These are phyloP conservation scores for Enhydra lutris DNA, from an alignment of 2,113 vertebrate genomes.

Conservation along the genomic window DNA sequence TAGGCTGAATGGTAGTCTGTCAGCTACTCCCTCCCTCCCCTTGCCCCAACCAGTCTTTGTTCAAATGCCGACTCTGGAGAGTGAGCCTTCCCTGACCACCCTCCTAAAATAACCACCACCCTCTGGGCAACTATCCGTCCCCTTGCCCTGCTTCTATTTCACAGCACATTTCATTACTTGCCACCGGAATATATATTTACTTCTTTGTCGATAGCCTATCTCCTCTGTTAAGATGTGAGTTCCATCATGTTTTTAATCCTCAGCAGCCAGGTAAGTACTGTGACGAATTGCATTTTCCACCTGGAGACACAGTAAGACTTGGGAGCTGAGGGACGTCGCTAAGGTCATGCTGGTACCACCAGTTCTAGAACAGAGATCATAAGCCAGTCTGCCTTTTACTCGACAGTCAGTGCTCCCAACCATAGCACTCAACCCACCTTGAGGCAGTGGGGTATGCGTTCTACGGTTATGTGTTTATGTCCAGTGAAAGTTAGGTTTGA, in stretches of 20 bases:
- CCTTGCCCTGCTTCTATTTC: background rate
- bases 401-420: background rate
- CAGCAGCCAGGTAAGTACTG: no score
- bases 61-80: background rate
- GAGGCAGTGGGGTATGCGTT: accelerated
- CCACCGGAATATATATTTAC: background rate
- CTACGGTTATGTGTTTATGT: background rate
- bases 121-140: no score
- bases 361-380: background rate
- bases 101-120: background rate
- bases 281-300: background rate
- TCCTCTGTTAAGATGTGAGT: background rate
- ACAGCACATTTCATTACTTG: background rate
- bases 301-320: background rate
- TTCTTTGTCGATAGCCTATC: background rate
- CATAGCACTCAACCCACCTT: no score
- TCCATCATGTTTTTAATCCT: background rate
- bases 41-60: background rate
- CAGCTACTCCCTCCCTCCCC: no score
- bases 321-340: background rate
- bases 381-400: background rate
- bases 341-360: no score
- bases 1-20: no score
- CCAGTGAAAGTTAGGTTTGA: background rate
- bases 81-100: background rate